Conservation (phyloP, 2,113 vertebrate species). For the Salvelinus fontinalis region DNA sequence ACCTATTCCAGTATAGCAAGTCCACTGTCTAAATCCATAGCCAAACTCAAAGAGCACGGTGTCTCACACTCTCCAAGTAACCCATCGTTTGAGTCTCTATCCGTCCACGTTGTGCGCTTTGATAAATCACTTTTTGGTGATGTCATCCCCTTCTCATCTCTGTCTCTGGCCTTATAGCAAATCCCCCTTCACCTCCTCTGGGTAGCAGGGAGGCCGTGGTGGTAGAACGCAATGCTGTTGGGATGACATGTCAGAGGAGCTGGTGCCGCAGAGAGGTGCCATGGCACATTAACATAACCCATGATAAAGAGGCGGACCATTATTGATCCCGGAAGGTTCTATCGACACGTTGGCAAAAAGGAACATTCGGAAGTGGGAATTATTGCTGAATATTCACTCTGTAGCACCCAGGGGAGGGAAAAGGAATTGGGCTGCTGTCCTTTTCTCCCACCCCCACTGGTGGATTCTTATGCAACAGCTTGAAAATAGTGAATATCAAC, state of each 20-base stretch:
- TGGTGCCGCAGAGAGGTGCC: constrained; percentile 6
- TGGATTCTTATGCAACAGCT: constrained; percentile 6
- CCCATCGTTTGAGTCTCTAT: too few species aligned
- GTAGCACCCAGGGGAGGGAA: background rate
- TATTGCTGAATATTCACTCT: background rate
- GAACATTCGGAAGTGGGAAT: background rate
- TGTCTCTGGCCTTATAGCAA: too few species aligned
- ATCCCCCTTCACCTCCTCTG: background rate
- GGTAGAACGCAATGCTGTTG: background rate
- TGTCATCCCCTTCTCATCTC: too few species aligned
- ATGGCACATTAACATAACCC: background rate
- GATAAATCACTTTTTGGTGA: too few species aligned
- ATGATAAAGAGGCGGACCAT: background rate
- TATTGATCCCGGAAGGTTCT: constrained; percentile 1
- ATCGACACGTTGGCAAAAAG: background rate
- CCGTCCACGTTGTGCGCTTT: too few species aligned
- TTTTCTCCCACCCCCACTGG: background rate
- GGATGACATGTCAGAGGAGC: constrained; percentile 27
- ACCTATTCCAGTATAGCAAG: too few species aligned
- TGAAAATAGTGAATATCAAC: background rate
- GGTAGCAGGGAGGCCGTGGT: background rate
- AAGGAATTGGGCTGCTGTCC: background rate
- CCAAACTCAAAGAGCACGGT: too few species aligned
- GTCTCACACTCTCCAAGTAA: too few species aligned
- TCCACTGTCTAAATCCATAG: too few species aligned